Evolutionary conservation across 2,113 vertebrate species (phyloP).

Genomic region (Malurus cyaneus): DNA sequence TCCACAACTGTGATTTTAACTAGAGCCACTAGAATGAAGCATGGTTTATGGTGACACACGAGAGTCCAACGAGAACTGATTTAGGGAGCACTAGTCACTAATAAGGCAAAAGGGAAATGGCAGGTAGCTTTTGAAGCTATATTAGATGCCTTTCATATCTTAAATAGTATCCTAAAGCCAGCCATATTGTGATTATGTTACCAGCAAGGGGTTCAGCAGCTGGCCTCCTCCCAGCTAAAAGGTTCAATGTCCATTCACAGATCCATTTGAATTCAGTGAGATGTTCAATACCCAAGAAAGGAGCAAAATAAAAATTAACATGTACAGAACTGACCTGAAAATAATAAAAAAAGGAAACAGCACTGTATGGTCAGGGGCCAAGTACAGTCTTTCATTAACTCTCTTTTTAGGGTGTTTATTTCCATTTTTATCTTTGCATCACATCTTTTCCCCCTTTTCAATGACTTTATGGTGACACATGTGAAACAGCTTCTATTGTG

Average conservation of each 20-base stretch:
- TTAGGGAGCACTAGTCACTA: background rate
- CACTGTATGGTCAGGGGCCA: background rate
- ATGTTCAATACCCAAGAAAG: background rate
- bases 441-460: background rate
- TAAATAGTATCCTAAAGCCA: background rate
- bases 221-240: background rate
- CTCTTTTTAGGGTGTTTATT: background rate
- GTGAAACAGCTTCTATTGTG: background rate
- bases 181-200: background rate
- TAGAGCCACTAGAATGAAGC: background rate
- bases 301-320: background rate
- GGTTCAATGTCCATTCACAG: background rate
- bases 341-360: background rate
- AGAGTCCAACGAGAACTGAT: background rate
- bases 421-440: background rate
- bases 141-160: background rate
- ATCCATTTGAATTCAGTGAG: background rate
- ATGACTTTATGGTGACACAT: background rate
- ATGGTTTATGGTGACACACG: background rate
- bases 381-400: background rate
- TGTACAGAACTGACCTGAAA: background rate
- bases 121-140: background rate
- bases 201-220: background rate
- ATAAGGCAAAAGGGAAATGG: background rate
- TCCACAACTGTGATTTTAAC: background rate